phyloP scores from a whole-genome alignment of 1,140 invertebrate genomes.

The Ostrea edulis region DNA sequence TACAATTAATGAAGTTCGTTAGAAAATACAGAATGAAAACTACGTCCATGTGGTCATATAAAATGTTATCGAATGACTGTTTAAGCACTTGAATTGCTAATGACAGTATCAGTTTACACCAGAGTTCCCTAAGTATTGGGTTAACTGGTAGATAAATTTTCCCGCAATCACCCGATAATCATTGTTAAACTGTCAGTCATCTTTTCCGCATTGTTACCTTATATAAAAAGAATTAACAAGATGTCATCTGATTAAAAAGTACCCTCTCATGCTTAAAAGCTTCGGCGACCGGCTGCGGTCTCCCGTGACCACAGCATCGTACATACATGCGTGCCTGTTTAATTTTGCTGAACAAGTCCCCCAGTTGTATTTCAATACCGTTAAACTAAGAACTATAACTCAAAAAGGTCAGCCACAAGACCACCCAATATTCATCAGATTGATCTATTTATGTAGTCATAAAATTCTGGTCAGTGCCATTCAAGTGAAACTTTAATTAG shows the following conservation, averaged over 20 bases:
- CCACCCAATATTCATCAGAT: constrained; percentile 7
- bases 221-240: constrained; percentile 34
- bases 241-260: constrained; percentile 33
- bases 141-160: constrained; percentile 7
- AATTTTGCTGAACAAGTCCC: background rate
- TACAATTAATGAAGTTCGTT: background rate
- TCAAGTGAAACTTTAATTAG: background rate
- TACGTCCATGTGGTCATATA: background rate
- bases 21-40: background rate
- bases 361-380: background rate
- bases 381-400: background rate
- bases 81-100: constrained; percentile 32
- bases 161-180: background rate
- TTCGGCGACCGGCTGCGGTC: background rate
- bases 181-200: constrained; percentile 18
- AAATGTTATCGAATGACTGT: constrained; percentile 15
- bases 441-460: background rate
- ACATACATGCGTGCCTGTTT: background rate
- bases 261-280: background rate
- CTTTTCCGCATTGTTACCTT: constrained; percentile 34
- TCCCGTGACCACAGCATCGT: background rate
- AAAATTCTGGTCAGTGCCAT: background rate
- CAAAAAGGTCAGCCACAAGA: background rate
- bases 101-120: constrained; percentile 10
- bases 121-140: background rate